Evolutionary conservation across 2,113 vertebrate species (phyloP), one percentile per base, ranked within the genome.

Genomic region (Epinephelus lanceolatus): DNA sequence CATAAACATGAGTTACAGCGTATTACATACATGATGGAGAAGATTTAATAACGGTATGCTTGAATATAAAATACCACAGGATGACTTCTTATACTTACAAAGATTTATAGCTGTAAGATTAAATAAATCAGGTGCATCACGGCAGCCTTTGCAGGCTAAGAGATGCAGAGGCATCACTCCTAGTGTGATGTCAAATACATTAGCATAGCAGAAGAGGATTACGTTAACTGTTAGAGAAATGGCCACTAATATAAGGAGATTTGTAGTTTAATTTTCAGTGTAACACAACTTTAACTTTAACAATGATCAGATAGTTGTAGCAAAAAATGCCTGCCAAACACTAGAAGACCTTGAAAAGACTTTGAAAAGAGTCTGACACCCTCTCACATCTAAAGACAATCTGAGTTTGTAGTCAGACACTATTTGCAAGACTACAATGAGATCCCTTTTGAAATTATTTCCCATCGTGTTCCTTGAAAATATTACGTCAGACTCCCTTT

Each of bases 181-280:
- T 78, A 51, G 23, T 55, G 45, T 56, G 40, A 68, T 59, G 65
- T 82, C 61, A 65, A 23, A 76, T 70, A 56, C 0, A 10, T 77
- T 73, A 73, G 51, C 2, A 79, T 62, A 51, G 56, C 60, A 76
- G 25, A 53, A 67, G n/a, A 71, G 65, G 82, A 88, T 79, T 61
- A 79, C 37, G 51, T 56, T 51, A 68, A 19, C 49, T 18, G 37
- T 37, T 37, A 25, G 59, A 52, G 61, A 74, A 76, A 21, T 47
- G 47, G 47, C 30, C 17, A 59, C 65, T 40, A 40, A 77, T 37
- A 80, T 40, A 40, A 12, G 23, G 51, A 78, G 76, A 76, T 77
- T 67, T 71, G 33, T 45, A 27, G 33, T 63, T 67, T 13, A 12
- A 57, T 75, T 71, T 74, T 55, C 70, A 40, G 21, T 17, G 23